A percentile compares a stretch with the other conserved stretches of the same genome.
Evolutionary conservation across 1,140 invertebrate genomes (phyloP).

Genomic region (Oedothorax gibbosus): DNA sequence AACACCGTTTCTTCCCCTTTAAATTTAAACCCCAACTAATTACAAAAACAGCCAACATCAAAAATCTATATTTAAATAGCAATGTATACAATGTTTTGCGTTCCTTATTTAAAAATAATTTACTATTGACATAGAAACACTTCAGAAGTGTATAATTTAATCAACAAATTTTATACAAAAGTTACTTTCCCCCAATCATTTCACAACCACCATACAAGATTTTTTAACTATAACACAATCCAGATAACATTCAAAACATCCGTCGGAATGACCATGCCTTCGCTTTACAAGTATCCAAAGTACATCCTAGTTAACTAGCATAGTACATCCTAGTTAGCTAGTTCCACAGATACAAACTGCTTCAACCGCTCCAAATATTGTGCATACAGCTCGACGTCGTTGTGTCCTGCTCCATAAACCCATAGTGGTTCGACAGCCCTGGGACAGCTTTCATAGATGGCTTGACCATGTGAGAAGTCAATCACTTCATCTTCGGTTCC

Average conservation of each 20-base stretch:
- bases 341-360: slow-evolving; percentile 94
- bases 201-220: too few relatives aligned
- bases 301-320: too few relatives aligned
- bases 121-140: slow-evolving; percentile 26
- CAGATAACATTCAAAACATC: too few relatives aligned
- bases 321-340: slow-evolving; percentile 68
- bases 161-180: too few relatives aligned
- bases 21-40: background rate
- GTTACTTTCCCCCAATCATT: too few relatives aligned
- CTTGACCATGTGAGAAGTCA: slow-evolving; percentile 97
- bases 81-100: too few relatives aligned
- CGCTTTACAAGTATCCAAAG: too few relatives aligned
- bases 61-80: background rate
- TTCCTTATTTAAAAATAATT: too few relatives aligned
- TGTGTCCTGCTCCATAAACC: slow-evolving; percentile 97
- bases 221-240: too few relatives aligned
- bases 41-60: background rate
- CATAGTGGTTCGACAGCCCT: slow-evolving; percentile 97
- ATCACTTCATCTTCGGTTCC: slow-evolving; percentile 99
- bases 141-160: background rate
- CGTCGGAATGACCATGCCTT: too few relatives aligned
- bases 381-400: slow-evolving; percentile 96
- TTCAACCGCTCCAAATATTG: slow-evolving; percentile 97
- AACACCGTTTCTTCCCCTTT: background rate
- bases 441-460: slow-evolving; percentile 97